phyloP scores from a whole-genome alignment of 2,888 invertebrate genomes.

The Drosophila nr. fundita region DNA sequence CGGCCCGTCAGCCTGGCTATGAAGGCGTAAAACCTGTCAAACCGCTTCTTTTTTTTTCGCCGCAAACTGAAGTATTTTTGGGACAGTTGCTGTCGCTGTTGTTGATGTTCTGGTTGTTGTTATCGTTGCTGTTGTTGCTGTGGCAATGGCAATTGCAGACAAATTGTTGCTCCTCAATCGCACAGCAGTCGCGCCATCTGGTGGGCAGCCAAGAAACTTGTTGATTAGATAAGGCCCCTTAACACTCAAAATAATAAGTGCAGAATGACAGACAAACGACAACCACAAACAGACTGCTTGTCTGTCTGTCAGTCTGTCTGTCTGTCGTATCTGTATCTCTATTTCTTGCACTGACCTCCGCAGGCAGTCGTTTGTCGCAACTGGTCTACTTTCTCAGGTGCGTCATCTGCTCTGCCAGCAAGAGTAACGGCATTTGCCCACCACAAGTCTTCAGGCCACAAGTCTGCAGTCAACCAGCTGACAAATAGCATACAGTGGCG shows the following conservation, averaged over 20 bases:
- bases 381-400: constrained; percentile 70
- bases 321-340: constrained; percentile 2
- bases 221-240: constrained; percentile 70
- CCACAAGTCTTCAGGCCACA: constrained; percentile 4
- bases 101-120: constrained; percentile 29
- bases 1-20: constrained; percentile 51
- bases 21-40: constrained; percentile 64
- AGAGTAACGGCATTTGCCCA: constrained; percentile 31
- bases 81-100: constrained; percentile 48
- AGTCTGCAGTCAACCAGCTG: constrained; percentile 31
- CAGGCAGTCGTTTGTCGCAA: constrained; percentile 11
- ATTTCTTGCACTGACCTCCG: constrained; percentile 7
- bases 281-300: constrained; percentile 8
- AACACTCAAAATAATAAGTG: background rate
- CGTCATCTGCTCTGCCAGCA: constrained; percentile 45
- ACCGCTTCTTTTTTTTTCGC: constrained; percentile 62
- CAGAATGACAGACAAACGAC: constrained; percentile 5
- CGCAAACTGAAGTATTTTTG: constrained; percentile 58
- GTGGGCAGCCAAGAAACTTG: constrained; percentile 61
- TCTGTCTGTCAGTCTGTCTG: constrained; percentile 2
- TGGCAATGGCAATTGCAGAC: constrained; percentile 69
- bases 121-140: constrained; percentile 28
- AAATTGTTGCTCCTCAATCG: constrained; percentile 79
- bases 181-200: constrained; percentile 64
- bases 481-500: constrained; percentile 27